Conservation (phyloP, 2,888 invertebrate species). For the Scelioninae gen. 2 region DNA sequence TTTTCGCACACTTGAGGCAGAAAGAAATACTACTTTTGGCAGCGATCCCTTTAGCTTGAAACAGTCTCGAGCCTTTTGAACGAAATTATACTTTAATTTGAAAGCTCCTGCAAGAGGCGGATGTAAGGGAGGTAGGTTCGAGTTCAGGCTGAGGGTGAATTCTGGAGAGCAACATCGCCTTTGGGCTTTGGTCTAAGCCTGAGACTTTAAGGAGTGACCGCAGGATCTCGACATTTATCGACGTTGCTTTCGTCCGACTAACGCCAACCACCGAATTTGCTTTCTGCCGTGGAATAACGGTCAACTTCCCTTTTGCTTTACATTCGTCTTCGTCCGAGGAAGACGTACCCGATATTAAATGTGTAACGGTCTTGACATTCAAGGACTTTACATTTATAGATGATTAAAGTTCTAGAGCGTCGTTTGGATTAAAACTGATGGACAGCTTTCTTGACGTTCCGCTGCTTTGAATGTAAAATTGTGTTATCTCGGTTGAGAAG, state of each 20-base stretch:
- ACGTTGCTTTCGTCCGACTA: slow-evolving; percentile 66
- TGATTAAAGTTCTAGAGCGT: slow-evolving; percentile 40
- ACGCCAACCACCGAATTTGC: slow-evolving; percentile 60
- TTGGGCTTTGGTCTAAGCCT: slow-evolving; percentile 68
- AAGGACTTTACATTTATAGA: slow-evolving; percentile 19
- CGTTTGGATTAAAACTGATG: no score
- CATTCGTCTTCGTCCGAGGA: slow-evolving; percentile 7
- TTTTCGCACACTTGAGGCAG: slow-evolving; percentile 52
- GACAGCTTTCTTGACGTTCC: no score
- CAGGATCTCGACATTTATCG: slow-evolving; percentile 73
- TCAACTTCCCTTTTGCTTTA: slow-evolving; percentile 16
- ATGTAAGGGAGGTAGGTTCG: slow-evolving; percentile 64
- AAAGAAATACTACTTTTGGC: slow-evolving; percentile 56
- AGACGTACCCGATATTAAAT: slow-evolving; percentile 11
- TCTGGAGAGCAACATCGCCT: slow-evolving; percentile 66
- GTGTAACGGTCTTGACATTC: slow-evolving; percentile 14
- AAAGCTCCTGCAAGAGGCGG: slow-evolving; percentile 67
- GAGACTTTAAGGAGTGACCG: slow-evolving; percentile 68
- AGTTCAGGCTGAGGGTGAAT: slow-evolving; percentile 65
- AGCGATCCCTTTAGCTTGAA: slow-evolving; percentile 64
- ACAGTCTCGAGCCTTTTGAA: slow-evolving; percentile 66
- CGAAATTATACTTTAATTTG: slow-evolving; percentile 72
- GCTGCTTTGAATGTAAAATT: no score
- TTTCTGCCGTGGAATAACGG: slow-evolving; percentile 45
- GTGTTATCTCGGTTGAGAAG: no score